phyloP scores from a whole-genome alignment of 30 jellyfish, hydroid and myxozoan species.

The Mastigias papua region DNA sequence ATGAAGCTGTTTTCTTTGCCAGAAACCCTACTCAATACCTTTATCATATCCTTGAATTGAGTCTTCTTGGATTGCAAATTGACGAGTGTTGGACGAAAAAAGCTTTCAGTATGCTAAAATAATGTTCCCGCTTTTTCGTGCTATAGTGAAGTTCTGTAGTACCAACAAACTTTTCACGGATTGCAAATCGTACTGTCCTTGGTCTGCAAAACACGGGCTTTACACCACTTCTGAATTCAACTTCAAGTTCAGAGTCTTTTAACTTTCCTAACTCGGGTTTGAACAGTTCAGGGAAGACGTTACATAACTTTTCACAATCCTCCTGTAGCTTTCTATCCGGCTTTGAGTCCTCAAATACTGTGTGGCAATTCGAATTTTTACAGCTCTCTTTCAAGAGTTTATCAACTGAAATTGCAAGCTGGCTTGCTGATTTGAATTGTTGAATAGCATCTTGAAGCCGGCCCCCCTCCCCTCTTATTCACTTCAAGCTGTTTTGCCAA shows the following conservation, averaged over 20 bases:
- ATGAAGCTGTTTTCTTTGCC: conserved; percentile 15
- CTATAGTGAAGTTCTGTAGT: too few relatives aligned
- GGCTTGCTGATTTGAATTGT: too few relatives aligned
- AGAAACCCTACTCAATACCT: conserved; percentile 32
- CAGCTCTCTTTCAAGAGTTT: background rate
- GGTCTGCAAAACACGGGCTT: conserved; percentile 30
- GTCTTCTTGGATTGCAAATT: conserved; percentile 39
- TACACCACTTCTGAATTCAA: too few relatives aligned
- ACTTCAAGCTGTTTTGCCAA: conserved; percentile 10
- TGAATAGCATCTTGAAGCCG: conserved; percentile 15
- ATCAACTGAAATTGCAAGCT: conserved; percentile 51
- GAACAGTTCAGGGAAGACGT: conserved; percentile 16
- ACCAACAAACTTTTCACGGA: too few relatives aligned
- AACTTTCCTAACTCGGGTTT: conserved; percentile 29
- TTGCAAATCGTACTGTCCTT: too few relatives aligned
- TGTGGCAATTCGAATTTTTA: background rate
- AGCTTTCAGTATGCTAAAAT: too few relatives aligned
- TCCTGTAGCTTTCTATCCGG: conserved; percentile 4
- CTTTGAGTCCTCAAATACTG: background rate
- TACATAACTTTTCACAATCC: conserved; percentile 12
- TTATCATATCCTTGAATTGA: background rate
- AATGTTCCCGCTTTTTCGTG: too few relatives aligned
- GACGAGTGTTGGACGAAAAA: too few relatives aligned
- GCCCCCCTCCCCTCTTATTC: conserved; percentile 24
- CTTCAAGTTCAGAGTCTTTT: conserved; percentile 61